Evolutionary conservation across 2,888 invertebrate genomes (phyloP).

Genomic region (Hirtodrosophila duncani): DNA sequence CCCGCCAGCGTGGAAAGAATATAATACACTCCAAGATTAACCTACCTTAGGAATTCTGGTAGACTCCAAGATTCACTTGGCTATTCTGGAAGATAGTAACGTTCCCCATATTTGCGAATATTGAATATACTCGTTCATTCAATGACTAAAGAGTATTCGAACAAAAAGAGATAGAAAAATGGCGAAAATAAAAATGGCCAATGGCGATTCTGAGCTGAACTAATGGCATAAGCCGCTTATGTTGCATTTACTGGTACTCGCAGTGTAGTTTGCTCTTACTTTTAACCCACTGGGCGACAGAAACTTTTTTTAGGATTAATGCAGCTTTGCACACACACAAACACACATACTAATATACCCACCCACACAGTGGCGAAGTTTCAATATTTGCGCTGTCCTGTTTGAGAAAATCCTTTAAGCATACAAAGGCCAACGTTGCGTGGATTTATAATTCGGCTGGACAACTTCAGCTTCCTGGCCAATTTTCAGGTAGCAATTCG

Average conservation of each 20-base stretch:
- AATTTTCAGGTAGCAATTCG: constrained; percentile 27
- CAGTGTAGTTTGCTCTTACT: constrained; percentile 51
- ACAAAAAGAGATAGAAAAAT: constrained; percentile 3
- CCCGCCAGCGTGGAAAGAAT: too few species aligned
- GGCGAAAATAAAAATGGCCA: constrained; percentile 3
- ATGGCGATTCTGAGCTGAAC: constrained; percentile 38
- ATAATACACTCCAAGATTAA: too few species aligned
- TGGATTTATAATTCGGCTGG: constrained; percentile 39
- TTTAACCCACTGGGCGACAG: constrained; percentile 43
- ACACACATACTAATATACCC: too few species aligned
- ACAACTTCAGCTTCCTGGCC: constrained; percentile 41
- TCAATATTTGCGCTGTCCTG: constrained; percentile 50
- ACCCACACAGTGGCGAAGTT: too few species aligned
- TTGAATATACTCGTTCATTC: neutral
- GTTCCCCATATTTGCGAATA: too few species aligned
- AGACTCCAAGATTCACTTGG: too few species aligned
- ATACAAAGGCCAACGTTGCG: constrained; percentile 28
- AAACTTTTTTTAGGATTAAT: constrained; percentile 55
- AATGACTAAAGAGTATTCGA: constrained; percentile 12
- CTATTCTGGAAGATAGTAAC: too few species aligned
- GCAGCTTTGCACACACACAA: too few species aligned
- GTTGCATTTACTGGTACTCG: constrained; percentile 27
- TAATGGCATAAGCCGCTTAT: constrained; percentile 60
- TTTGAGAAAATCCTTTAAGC: constrained; percentile 34
- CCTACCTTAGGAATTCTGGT: too few species aligned